Evolutionary conservation across 2,113 vertebrate species (phyloP).

Genomic region (Podarcis raffonei): DNA sequence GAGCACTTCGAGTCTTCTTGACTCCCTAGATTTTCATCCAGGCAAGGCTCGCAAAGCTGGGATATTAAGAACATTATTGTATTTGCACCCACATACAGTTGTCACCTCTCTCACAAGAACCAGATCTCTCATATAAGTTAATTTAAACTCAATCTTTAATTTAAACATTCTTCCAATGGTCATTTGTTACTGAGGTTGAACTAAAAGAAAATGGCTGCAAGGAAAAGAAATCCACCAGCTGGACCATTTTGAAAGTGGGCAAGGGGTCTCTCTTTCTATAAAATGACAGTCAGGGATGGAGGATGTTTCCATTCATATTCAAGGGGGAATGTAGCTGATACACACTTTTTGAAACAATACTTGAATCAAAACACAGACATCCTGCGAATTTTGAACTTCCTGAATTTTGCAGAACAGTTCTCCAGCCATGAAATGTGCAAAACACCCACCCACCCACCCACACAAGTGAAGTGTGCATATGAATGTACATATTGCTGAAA

Average conservation of each 20-base stretch:
- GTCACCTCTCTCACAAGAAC: neutral
- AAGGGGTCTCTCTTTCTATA: neutral
- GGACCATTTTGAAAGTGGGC: neutral
- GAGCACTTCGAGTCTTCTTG: fast-evolving
- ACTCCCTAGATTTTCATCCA: neutral
- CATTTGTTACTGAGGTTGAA: neutral
- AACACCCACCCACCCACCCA: too few species aligned
- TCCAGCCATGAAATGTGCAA: too few species aligned
- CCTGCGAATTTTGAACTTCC: too few species aligned
- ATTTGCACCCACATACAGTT: neutral
- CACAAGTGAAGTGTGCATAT: too few species aligned
- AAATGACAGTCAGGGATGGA: neutral
- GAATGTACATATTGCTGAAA: too few species aligned
- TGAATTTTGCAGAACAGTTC: too few species aligned
- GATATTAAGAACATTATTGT: neutral
- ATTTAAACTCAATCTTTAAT: neutral
- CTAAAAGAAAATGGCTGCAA: neutral
- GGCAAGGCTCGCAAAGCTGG: neutral
- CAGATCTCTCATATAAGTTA: neutral
- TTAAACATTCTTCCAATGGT: neutral
- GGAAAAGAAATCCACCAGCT: neutral
- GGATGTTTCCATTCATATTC: too few species aligned
- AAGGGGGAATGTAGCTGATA: too few species aligned
- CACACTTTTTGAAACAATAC: too few species aligned
- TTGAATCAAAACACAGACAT: too few species aligned